phyloP scores from a whole-genome alignment of 2,113 vertebrate species.

The Rattus rattus region DNA sequence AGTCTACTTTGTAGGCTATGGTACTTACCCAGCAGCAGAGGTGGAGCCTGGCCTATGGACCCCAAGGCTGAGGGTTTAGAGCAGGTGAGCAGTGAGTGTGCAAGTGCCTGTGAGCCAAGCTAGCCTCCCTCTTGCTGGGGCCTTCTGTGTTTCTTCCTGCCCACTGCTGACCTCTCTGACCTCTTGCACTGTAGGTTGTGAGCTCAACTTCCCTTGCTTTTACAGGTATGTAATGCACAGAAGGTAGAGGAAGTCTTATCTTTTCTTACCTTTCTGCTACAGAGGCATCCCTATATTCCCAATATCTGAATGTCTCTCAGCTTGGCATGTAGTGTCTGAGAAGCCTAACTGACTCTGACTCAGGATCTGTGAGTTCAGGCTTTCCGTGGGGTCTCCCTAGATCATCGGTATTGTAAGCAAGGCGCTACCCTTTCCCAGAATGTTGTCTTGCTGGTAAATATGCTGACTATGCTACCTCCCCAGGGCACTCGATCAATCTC shows the following conservation, averaged over 20 bases:
- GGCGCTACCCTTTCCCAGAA: neutral
- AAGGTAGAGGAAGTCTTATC: neutral
- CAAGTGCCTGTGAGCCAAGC: neutral
- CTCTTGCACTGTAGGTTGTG: neutral
- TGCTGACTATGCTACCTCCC: accelerated
- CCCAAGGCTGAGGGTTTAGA: neutral
- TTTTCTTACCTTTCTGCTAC: neutral
- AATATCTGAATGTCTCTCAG: neutral
- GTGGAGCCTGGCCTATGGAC: neutral
- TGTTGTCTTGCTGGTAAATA: neutral
- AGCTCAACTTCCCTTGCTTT: neutral
- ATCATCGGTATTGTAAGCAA: neutral
- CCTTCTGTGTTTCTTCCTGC: neutral
- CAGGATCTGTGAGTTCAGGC: neutral
- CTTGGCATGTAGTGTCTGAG: no score
- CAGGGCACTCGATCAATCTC: neutral
- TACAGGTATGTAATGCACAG: neutral
- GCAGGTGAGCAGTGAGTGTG: neutral
- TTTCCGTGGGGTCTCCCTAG: neutral
- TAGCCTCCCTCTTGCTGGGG: neutral
- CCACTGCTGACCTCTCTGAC: neutral
- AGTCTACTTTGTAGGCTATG: neutral
- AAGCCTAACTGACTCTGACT: neutral
- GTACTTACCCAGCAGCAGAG: neutral
- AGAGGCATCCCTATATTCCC: no score